Evolutionary conservation across 2,888 invertebrate species (phyloP).

Genomic region (Agrochola litura): DNA sequence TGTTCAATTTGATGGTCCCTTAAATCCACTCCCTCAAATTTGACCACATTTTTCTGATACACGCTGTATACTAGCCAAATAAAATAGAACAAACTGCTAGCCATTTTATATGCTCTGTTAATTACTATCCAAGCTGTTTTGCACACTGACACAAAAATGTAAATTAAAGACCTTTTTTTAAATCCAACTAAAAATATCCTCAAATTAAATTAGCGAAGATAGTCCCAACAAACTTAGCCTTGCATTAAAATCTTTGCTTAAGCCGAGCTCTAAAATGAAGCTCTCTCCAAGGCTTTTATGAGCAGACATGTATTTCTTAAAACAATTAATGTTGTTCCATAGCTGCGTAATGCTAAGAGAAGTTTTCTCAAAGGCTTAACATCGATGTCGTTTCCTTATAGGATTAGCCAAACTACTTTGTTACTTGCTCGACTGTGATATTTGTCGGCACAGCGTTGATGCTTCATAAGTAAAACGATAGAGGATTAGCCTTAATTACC

Average conservation of each 20-base stretch:
- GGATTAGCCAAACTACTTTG: constrained; percentile 73
- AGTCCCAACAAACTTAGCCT: constrained; percentile 32
- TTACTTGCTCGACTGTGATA: constrained; percentile 66
- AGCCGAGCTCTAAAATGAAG: constrained; percentile 55
- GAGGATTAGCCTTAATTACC: too few species aligned
- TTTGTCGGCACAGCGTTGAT: constrained; percentile 42
- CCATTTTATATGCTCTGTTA: neutral
- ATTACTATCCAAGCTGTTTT: neutral
- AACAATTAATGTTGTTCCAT: constrained; percentile 73
- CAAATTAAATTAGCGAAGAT: constrained; percentile 51
- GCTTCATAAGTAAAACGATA: too few species aligned
- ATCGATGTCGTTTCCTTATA: constrained; percentile 68
- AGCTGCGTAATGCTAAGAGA: constrained; percentile 65
- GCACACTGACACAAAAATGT: constrained; percentile 1
- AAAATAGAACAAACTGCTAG: neutral
- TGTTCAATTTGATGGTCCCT: neutral
- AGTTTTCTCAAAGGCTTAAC: constrained; percentile 74
- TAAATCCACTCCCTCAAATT: neutral
- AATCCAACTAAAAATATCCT: constrained; percentile 4
- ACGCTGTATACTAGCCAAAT: neutral
- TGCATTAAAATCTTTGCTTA: constrained; percentile 51
- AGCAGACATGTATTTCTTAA: constrained; percentile 73
- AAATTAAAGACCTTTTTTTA: neutral
- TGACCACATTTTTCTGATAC: too few species aligned
- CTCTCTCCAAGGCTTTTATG: constrained; percentile 67